Evolutionary conservation across 2,888 invertebrate genomes (phyloP), one percentile per base, ranked within the genome.

Genomic region (Hyppa rectilinea): DNA sequence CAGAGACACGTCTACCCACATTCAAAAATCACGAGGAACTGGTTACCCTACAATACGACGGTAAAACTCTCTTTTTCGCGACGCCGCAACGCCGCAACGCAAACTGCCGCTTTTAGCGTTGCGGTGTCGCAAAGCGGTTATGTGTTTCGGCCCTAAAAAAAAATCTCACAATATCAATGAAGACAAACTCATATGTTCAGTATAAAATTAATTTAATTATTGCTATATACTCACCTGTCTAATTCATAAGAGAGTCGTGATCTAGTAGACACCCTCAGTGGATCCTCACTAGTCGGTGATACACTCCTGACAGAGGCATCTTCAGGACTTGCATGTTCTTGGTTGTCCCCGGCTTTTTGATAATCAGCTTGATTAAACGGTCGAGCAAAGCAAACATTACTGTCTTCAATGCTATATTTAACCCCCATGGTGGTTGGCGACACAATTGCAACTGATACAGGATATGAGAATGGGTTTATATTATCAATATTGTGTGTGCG

Each of bases 171-270:
- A 14, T n/a, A 67, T 23, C 10, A 20, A 23, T 12, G 55, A 9
- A 23, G 2, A 14, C 26, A 20, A 45, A 0, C 12, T 26, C 12
- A 10, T 43, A 34, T 59, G 5, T 7, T 29, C 2, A 52, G 5
- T 34, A 14, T 14, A n/a, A 45, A 12, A n/a, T 47, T 38, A 31
- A 17, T 40, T 14, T 31, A 0, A 5, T 20, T 38, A 14, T 12
- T 45, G 9, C 14, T 59, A 47, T 49, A 5, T 2, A 71, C 74
- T 3, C 43, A 80, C 80, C 80, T 80, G 70, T 80, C 83, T 29
- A 82, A n/a, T 60, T 80, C 83, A 43, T 80, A 80, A 34, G 80
- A 69, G 26, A 66, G 67, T 55, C 75, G 70, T 36, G 83, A 60
- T 43, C 63, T 74, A 2, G 80, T 82, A 29, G 75, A 67, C 12